Base-by-base conservation (phyloP, 2,797 vertebrate genomes). In the Cynodonichthys magdalenae region DNA sequence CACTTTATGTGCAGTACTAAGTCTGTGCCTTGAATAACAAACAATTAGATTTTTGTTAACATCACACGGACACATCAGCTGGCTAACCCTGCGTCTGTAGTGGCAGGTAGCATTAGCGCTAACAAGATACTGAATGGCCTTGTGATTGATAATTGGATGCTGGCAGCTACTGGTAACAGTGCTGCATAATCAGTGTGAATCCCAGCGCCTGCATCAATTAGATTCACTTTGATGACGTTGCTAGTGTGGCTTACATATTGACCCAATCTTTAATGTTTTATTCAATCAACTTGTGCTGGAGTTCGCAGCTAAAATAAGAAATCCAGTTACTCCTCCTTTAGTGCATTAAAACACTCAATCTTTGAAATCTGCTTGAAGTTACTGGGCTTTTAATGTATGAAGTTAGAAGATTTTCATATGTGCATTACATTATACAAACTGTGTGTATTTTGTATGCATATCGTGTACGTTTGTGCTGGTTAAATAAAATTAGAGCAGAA, bases 121-220 rank as follows among this genome's bases (percentile, higher is more conserved):
- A 88, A 87, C 84, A 85, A 84, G 83, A 79, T 41, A 68, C 79
- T 82, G 69, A 77, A 84, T 67, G 79, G 68, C 59, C 73, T 53
- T 60, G 58, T 61, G 31, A 80, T 80, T 87, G 80, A 87, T 88
- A 82, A 88, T 81, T 89, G 83, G 82, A 81, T 52, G 53, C 73
- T 55, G 47, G 54, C 61, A 67, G 56, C 67, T 58, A 36, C 42
- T 73, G 54, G 70, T 81, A 81, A 80, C 53, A 45, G 19, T 62
- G 15, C 59, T 24, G 61, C n/a, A 53, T 71, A 81, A 87, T 89
- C 79, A 79, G 49, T 59, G 62, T 36, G 55, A 76, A 79, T 79
- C 53, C 19, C 52, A 42, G 31, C 12, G 7, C 71, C 77, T 48
- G 58, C 64, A 66, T 80, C 66, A 56, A 54, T 87, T 74, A 82